Evolutionary conservation across 2,113 vertebrate genomes (phyloP).

Genomic region (Chaetops frenatus): DNA sequence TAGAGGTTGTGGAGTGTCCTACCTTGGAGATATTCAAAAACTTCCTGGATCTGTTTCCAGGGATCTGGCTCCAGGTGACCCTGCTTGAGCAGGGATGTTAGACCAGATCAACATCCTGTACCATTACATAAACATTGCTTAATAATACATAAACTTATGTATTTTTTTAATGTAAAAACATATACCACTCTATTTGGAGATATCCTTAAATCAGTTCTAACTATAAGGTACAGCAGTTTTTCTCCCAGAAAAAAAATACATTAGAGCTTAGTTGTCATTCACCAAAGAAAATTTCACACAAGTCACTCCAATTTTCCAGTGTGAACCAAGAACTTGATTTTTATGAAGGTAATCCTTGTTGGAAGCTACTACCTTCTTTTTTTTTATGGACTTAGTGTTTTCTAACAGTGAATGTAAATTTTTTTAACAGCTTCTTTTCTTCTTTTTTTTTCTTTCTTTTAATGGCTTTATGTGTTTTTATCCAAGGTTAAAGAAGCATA

Average conservation of each 20-base stretch:
- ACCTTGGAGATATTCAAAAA: background rate
- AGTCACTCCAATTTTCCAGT: background rate
- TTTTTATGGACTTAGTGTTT: background rate
- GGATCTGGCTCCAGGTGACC: background rate
- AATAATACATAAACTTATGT: no score
- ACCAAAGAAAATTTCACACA: background rate
- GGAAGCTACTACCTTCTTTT: background rate
- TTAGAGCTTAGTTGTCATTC: background rate
- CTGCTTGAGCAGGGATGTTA: background rate
- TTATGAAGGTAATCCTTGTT: background rate
- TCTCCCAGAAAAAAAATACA: background rate
- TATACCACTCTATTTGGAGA: background rate
- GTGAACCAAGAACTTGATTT: background rate
- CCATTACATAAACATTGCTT: background rate
- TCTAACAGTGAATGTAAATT: background rate
- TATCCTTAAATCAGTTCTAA: background rate
- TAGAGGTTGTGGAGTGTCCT: background rate
- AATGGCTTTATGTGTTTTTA: background rate
- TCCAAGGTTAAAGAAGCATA: background rate
- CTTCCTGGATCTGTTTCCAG: background rate
- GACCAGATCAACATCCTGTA: background rate
- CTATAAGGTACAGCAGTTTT: background rate
- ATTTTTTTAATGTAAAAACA: background rate
- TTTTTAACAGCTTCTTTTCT: background rate
- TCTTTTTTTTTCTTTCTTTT: background rate